A percentile compares a stretch with the other conserved stretches of the same genome.
Evolutionary conservation across 1,140 invertebrate genomes (phyloP).

Genomic region (Ceratitis capitata): DNA sequence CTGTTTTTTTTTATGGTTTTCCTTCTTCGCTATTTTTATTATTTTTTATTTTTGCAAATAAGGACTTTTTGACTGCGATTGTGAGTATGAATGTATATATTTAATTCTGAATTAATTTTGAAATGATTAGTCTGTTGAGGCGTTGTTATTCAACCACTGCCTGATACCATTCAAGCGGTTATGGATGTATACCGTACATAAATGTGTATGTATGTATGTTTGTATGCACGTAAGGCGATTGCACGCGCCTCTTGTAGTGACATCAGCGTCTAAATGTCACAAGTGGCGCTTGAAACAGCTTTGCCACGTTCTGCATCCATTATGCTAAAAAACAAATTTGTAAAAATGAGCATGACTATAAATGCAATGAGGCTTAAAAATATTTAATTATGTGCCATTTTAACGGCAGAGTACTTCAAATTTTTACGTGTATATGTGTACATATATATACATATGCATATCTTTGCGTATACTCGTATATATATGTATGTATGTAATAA

Average conservation of each 20-base stretch:
- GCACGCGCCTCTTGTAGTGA: slow-evolving; percentile 16
- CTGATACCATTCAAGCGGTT: slow-evolving; percentile 10
- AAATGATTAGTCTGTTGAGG: not conserved
- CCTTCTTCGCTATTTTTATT: no score
- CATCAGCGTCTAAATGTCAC: slow-evolving; percentile 2
- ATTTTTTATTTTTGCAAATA: not conserved
- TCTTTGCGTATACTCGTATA: no score
- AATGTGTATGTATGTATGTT: no score
- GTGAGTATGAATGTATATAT: no score
- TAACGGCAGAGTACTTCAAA: not conserved
- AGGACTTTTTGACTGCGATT: not conserved
- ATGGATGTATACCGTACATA: no score
- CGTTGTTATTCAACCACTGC: not conserved
- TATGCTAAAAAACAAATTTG: not conserved
- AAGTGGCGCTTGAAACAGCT: slow-evolving; percentile 20
- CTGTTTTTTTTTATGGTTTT: not conserved
- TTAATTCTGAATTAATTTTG: not conserved
- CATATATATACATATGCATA: no score
- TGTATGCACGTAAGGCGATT: no score
- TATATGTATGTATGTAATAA: no score
- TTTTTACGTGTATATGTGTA: not conserved
- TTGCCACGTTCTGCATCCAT: not conserved
- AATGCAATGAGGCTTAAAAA: not conserved
- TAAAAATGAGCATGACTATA: not conserved
- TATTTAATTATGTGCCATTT: not conserved